Evolutionary conservation across 2,113 vertebrate species (phyloP), one percentile per base, ranked within the genome.

Genomic region (Notarius lentiginosus): DNA sequence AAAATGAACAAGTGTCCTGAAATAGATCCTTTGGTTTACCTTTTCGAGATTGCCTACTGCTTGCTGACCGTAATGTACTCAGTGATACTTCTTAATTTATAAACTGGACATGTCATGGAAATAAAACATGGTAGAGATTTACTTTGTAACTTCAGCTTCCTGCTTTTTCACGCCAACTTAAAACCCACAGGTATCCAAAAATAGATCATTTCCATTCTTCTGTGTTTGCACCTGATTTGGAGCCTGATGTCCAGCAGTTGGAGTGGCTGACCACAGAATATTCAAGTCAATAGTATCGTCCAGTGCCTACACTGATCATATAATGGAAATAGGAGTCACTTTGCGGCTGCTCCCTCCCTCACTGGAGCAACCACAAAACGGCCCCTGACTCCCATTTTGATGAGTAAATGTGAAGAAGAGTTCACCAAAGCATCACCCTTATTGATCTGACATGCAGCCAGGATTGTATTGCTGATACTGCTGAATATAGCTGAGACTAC

Each of bases 311-410:
- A n/a, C 68, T 87, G 56, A 61, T 63, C 41, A 79, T 18, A 47
- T 83, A 47, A 77, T 58, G 22, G 65, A 82, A 84, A 84, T 63
- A 5, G 77, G 49, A 80, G 82, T 30, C 77, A 80, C 22, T 83
- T 82, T 24, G 83, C 14, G 61, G 55, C 61, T 85, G 47, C 66
- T n/a, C 79, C 47, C 6, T 63, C n/a, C 10, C 80, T 75, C 27
- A 34, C 22, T 73, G 6, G 81, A 77, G 73, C 24, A 47, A 84
- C 85, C 70, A 41, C 10, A 79, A 84, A 80, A 68, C 14, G 47
- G 30, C 72, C 79, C 66, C 85, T 61, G 85, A 82, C 85, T 87
- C 68, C 55, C 66, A 82, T 82, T 86, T 79, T 61, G 66, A 82
- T 86, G 66, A 82, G 79, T 58, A 60, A 49, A 86, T 86, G 53